These are phyloP conservation scores for Tinamus major DNA, from an alignment of 2,797 vertebrate genomes.

Conservation along the genomic window DNA sequence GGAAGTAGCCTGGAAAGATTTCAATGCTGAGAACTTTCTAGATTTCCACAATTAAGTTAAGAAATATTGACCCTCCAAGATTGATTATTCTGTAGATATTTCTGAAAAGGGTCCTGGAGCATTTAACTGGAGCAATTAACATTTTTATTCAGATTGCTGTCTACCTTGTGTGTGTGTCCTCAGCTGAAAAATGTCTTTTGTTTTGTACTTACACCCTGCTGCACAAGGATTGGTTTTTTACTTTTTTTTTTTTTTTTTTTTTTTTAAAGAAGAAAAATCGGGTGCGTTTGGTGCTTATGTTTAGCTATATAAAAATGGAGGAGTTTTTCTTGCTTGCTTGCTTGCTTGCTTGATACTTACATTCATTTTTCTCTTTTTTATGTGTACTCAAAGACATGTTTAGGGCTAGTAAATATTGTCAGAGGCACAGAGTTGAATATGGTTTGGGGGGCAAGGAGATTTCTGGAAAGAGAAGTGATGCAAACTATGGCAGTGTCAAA, in stretches of 20 bases:
- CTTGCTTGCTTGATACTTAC: background rate
- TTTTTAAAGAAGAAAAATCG: background rate
- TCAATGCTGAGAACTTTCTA: background rate
- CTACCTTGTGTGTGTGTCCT: background rate
- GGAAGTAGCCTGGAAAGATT: background rate
- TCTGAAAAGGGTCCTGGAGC: background rate
- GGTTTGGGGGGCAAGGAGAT: background rate
- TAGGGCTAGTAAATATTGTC: background rate
- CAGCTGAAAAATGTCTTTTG: background rate
- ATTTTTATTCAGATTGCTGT: background rate
- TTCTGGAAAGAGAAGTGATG: background rate
- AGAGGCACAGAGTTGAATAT: background rate
- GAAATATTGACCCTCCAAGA: background rate
- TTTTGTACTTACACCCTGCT: background rate
- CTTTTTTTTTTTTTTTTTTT: no score
- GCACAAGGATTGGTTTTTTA: background rate
- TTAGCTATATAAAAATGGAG: background rate
- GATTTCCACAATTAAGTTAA: background rate
- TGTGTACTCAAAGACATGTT: background rate
- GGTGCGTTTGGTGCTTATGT: rapidly evolving
- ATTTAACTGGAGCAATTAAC: background rate
- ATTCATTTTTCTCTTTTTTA: background rate
- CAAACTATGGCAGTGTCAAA: background rate
- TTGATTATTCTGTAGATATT: background rate
- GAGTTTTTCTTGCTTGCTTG: rapidly evolving